A percentile compares a stretch with the other conserved stretches of the same genome.
Evolutionary conservation across 2,888 invertebrate species (phyloP).

Genomic region (Ennomos quercinarius): DNA sequence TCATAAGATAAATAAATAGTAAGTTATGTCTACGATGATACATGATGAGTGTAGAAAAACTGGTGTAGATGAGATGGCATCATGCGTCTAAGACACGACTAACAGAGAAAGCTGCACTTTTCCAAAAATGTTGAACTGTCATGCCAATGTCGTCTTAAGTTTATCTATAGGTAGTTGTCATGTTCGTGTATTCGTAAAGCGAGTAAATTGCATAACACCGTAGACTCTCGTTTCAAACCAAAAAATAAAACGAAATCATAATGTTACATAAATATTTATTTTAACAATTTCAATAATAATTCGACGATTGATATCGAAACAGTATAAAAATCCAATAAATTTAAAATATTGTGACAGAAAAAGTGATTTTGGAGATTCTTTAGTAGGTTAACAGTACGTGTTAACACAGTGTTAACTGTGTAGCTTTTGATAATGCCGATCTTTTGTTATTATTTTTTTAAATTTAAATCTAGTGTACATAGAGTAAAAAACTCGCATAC

Average conservation of each 20-base stretch:
- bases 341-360: conserved; percentile 64
- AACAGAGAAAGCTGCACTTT: conserved; percentile 69
- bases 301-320: conserved; percentile 65
- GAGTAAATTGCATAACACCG: conserved; percentile 83
- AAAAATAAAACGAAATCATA: conserved; percentile 70
- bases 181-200: conserved; percentile 33
- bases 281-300: conserved; percentile 77
- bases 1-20: conserved; percentile 20
- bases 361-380: conserved; percentile 72
- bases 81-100: conserved; percentile 68
- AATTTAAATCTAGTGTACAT: conserved; percentile 57
- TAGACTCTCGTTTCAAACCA: conserved; percentile 64
- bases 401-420: no score
- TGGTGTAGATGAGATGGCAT: conserved; percentile 54
- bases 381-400: conserved; percentile 31
- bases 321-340: conserved; percentile 56
- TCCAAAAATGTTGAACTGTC: conserved; percentile 27
- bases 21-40: conserved; percentile 40
- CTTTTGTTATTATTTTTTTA: conserved; percentile 15
- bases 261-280: conserved; percentile 83
- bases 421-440: conserved; percentile 36
- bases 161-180: no score
- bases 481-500: conserved; percentile 59
- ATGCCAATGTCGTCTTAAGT: conserved; percentile 35
- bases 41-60: conserved; percentile 50